Evolutionary conservation across 1,140 invertebrate species (phyloP).

Genomic region (Amyelois transitella): DNA sequence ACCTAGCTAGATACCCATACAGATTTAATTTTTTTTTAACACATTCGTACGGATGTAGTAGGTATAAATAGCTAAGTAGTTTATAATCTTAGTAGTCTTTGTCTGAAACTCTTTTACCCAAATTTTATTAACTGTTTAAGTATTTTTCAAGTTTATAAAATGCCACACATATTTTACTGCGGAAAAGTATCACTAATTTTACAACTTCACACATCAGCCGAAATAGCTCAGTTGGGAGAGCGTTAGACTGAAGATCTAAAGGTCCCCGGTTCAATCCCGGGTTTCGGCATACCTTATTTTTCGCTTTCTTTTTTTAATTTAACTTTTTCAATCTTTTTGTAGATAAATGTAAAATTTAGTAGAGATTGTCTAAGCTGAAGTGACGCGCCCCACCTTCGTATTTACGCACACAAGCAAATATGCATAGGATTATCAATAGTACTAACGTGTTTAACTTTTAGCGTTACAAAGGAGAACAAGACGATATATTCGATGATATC

Average conservation of each 20-base stretch:
- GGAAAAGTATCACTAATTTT: neutral
- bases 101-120: too few relatives aligned
- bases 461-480: neutral
- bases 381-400: too few relatives aligned
- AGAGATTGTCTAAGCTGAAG: too few relatives aligned
- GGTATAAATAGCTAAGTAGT: too few relatives aligned
- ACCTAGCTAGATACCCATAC: too few relatives aligned
- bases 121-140: too few relatives aligned
- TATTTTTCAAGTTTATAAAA: too few relatives aligned
- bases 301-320: neutral
- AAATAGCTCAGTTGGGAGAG: slow-evolving; percentile 75
- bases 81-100: too few relatives aligned
- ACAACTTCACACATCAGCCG: slow-evolving; percentile 31
- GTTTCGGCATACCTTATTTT: slow-evolving; percentile 1
- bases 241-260: slow-evolving; percentile 77
- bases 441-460: neutral
- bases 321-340: neutral
- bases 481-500: neutral
- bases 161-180: neutral
- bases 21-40: too few relatives aligned
- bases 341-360: neutral
- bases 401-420: too few relatives aligned
- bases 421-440: too few relatives aligned
- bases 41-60: too few relatives aligned
- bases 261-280: slow-evolving; percentile 5